Percentiles rank a stretch among this genome's conserved stretches.
Evolutionary conservation across 2,888 invertebrate genomes (phyloP).

Genomic region (Caenorhabditis plicata): DNA sequence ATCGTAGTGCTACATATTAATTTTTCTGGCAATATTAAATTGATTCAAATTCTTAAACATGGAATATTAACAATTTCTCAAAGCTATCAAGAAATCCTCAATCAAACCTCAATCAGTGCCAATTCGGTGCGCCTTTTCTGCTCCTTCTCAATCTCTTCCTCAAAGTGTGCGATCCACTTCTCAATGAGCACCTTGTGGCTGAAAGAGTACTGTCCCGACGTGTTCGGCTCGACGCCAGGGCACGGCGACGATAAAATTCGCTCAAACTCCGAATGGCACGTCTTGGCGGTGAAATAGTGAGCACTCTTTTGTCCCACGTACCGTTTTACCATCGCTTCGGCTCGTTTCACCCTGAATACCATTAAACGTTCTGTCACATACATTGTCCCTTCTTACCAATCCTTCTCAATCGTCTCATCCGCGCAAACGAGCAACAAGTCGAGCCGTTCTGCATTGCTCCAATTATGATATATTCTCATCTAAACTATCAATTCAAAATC

Average conservation of each 20-base stretch:
- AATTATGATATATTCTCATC: conserved; percentile 6
- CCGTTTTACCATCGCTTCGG: conserved; percentile 13
- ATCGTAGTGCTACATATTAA: too few relatives aligned
- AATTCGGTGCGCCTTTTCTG: conserved; percentile 5
- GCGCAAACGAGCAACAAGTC: conserved; percentile 13
- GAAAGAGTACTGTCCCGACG: conserved; percentile 10
- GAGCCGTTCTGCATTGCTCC: conserved; percentile 19
- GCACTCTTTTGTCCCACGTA: conserved; percentile 1
- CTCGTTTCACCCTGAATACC: conserved; percentile 17
- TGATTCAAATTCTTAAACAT: too few relatives aligned
- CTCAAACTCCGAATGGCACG: conserved; percentile 31
- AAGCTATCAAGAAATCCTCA: too few relatives aligned
- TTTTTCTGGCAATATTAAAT: too few relatives aligned
- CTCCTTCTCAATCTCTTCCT: conserved; percentile 17
- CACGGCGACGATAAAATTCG: conserved; percentile 20
- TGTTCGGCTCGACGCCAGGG: conserved; percentile 17
- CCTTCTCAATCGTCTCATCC: conserved; percentile 5
- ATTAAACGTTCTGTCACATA: background rate
- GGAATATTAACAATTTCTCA: too few relatives aligned
- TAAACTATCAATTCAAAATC: too few relatives aligned
- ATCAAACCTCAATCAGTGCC: conserved; percentile 13
- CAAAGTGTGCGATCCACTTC: conserved; percentile 29
- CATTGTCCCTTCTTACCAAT: conserved; percentile 5
- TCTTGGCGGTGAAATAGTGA: conserved; percentile 25
- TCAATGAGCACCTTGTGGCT: conserved; percentile 28